These are phyloP conservation scores for Lottia scabra DNA, from an alignment of 2,888 invertebrate species.

Conservation along the genomic window DNA sequence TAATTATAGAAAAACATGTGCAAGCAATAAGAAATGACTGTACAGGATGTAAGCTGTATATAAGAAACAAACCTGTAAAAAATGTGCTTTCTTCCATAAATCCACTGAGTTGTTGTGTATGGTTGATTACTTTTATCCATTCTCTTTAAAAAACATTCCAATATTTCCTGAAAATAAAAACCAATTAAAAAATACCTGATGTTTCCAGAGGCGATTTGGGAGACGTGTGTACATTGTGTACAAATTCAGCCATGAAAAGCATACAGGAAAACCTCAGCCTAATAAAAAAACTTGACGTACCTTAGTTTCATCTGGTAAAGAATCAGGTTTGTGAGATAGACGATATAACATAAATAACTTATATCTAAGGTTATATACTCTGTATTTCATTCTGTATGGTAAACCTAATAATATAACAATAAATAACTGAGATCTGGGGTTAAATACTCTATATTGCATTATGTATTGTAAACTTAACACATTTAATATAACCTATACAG, in stretches of 20 bases:
- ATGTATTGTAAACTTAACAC: too few relatives aligned
- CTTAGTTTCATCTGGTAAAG: slow-evolving; percentile 38
- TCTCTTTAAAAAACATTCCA: slow-evolving; percentile 75
- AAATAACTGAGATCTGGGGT: neutral
- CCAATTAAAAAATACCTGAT: too few relatives aligned
- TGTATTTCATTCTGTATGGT: slow-evolving; percentile 94
- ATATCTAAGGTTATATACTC: slow-evolving; percentile 89
- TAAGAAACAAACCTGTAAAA: slow-evolving; percentile 80
- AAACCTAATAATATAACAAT: slow-evolving; percentile 73
- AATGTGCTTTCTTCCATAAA: slow-evolving; percentile 91
- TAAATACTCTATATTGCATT: neutral
- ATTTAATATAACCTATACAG: too few relatives aligned
- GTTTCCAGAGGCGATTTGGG: neutral
- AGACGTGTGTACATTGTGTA: too few relatives aligned
- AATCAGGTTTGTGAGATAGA: slow-evolving; percentile 27
- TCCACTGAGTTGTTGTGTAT: slow-evolving; percentile 84
- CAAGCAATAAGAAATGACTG: too few relatives aligned
- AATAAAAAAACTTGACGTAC: slow-evolving; percentile 15
- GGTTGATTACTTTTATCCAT: slow-evolving; percentile 61
- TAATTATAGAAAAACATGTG: too few relatives aligned
- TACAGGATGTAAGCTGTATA: too few relatives aligned
- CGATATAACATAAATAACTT: slow-evolving; percentile 66
- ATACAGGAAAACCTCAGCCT: too few relatives aligned
- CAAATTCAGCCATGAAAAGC: too few relatives aligned
- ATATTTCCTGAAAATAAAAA: slow-evolving; percentile 75